Percentiles rank a stretch among this genome's conserved stretches.
phyloP scores from a whole-genome alignment of 2,797 vertebrate genomes.

The Scyliorhinus canicula region DNA sequence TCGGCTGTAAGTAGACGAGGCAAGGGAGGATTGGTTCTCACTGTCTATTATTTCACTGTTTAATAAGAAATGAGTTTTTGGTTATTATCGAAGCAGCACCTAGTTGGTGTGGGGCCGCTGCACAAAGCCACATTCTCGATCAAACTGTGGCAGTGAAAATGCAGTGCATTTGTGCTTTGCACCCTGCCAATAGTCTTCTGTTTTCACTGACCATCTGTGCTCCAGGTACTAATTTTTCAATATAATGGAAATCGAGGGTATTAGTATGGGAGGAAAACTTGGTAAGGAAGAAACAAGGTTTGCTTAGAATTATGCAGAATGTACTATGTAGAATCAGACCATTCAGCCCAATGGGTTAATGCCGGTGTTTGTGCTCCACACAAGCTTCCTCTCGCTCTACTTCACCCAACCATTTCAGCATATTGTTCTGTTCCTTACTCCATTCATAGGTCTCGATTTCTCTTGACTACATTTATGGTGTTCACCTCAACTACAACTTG shows the following conservation, averaged over 20 bases:
- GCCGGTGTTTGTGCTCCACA: neutral
- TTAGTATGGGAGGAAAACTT: neutral
- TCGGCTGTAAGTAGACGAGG: neutral
- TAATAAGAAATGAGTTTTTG: constrained; percentile 8
- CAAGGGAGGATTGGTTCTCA: no score
- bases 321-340: neutral
- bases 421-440: neutral
- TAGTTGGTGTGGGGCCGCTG: neutral
- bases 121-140: neutral
- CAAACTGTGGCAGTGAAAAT: neutral
- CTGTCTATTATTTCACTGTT: neutral
- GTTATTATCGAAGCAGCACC: neutral
- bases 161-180: neutral
- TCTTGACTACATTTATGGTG: neutral
- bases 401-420: neutral
- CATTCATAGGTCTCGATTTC: no score
- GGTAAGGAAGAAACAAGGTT: neutral
- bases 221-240: neutral
- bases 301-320: neutral
- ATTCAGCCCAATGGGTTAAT: neutral
- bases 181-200: neutral
- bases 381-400: neutral
- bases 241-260: neutral
- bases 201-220: neutral
- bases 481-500: neutral